phyloP scores from a whole-genome alignment of 2,888 invertebrate species.

The Drosophila koepferae region DNA sequence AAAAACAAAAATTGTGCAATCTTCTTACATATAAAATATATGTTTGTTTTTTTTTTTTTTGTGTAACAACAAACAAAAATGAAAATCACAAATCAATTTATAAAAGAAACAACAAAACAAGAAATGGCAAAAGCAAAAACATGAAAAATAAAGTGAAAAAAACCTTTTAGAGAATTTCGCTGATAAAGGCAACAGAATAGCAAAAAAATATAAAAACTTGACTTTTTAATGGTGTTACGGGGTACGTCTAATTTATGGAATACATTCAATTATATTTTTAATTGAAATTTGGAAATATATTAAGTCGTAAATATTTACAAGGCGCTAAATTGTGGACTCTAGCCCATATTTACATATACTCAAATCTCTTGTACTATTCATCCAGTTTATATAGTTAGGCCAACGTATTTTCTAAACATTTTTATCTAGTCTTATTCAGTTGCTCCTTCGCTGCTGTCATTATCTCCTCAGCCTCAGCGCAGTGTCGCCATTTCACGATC shows the following conservation, averaged over 20 bases:
- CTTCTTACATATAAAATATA: conserved; percentile 58
- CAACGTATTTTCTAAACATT: too few relatives aligned
- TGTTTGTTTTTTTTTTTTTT: conserved; percentile 38
- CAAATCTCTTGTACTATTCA: too few relatives aligned
- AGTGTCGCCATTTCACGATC: too few relatives aligned
- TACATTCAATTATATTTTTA: neutral
- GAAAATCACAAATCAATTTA: conserved; percentile 56
- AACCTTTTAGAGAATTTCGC: conserved; percentile 80
- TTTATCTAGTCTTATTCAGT: too few relatives aligned
- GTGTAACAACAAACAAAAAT: conserved; percentile 49
- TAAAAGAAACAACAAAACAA: conserved; percentile 48
- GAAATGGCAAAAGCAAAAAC: conserved; percentile 49
- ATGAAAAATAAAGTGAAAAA: conserved; percentile 70
- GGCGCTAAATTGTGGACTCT: neutral
- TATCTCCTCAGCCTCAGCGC: too few relatives aligned
- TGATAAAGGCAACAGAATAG: conserved; percentile 78
- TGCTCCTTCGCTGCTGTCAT: too few relatives aligned
- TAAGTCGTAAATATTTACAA: neutral
- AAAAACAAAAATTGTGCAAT: conserved; percentile 60
- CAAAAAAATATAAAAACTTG: conserved; percentile 34
- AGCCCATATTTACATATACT: neutral
- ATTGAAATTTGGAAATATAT: neutral
- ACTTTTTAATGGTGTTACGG: neutral
- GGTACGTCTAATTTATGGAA: neutral
- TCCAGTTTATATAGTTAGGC: too few relatives aligned